Base-by-base conservation (phyloP, 2,888 invertebrate species). In the Dryobotodes eremita region DNA sequence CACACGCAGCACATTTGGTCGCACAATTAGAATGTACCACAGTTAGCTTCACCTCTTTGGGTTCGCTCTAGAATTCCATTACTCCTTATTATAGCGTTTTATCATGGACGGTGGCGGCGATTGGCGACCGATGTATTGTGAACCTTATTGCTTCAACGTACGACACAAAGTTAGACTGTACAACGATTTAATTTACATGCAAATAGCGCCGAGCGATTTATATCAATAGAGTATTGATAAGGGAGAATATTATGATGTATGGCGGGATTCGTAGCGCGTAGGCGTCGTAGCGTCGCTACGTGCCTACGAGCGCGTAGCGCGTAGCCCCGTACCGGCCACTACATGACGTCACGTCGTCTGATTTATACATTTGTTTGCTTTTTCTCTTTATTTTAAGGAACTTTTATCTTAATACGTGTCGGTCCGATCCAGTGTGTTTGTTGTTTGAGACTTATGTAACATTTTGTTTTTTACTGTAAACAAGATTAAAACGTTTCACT, bases 161-260 rank as follows among this genome's bases (percentile, higher is more conserved):
- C n/a, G 55, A 57, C 68, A 55, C 15, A 69, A 15, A 65, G 11
- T 86, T n/a, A 53, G 4, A 36, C 57, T 55, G 11, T 11, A 26
- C 23, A 23, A 4, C 23, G 61, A 42, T 79, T 80, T 77, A 73
- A 86, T 82, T 79, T 82, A 69, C 64, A 85, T 87, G 79, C 75
- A 88, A 86, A 88, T 85, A 73, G 57, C 66, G 46, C 68, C 23
- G 8, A 64, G 50, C 87, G 79, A 88, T 88, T 85, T 82, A 87
- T 82, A 87, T 87, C 83, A 85, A 87, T 86, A 80, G 68, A 79
- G 76, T 86, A 87, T 87, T 87, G 87, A 86, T 88, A 87, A 84
- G 80, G 70, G 26, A 55, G 61, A 80, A 69, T 80, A 82, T 84
- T 84, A 86, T 85, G 87, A 85, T 85, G 72, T 68, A 86, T 81